Percentiles rank a stretch among this genome's conserved stretches.
These are phyloP conservation scores for Novumbra hubbsi DNA, from an alignment of 2,797 vertebrate genomes.

Conservation along the genomic window DNA sequence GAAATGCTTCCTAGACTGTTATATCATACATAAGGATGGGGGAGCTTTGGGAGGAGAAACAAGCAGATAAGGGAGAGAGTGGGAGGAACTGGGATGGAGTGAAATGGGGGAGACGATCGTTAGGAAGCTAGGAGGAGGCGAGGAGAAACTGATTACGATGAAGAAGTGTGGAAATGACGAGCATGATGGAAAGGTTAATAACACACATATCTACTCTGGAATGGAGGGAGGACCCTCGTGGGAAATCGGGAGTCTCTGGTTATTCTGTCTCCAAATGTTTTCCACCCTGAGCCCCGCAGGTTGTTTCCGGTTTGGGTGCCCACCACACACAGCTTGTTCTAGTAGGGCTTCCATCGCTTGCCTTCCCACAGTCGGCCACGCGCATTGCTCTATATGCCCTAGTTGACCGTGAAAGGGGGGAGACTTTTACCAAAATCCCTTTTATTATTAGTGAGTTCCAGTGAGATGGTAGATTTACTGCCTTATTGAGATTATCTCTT, in stretches of 20 bases:
- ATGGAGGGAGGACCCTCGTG: neutral
- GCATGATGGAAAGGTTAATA: neutral
- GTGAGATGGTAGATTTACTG: no score
- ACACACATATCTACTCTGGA: neutral
- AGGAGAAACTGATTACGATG: neutral
- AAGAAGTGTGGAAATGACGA: neutral
- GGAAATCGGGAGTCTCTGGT: neutral
- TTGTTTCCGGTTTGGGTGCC: no score
- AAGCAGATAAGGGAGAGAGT: neutral
- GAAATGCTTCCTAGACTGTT: neutral
- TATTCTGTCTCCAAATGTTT: neutral
- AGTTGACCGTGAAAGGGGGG: no score
- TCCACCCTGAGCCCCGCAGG: neutral
- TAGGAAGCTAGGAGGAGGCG: neutral
- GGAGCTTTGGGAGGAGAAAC: neutral
- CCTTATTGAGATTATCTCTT: no score
- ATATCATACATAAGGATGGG: neutral
- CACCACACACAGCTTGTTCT: no score
- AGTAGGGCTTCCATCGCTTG: no score
- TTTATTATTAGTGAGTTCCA: no score
- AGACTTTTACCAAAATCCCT: no score
- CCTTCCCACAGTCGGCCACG: no score
- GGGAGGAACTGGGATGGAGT: conserved; percentile 2
- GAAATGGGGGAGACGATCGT: neutral
- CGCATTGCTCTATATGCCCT: no score